phyloP scores from a whole-genome alignment of 1,140 invertebrate genomes.

The Zophobas morio region DNA sequence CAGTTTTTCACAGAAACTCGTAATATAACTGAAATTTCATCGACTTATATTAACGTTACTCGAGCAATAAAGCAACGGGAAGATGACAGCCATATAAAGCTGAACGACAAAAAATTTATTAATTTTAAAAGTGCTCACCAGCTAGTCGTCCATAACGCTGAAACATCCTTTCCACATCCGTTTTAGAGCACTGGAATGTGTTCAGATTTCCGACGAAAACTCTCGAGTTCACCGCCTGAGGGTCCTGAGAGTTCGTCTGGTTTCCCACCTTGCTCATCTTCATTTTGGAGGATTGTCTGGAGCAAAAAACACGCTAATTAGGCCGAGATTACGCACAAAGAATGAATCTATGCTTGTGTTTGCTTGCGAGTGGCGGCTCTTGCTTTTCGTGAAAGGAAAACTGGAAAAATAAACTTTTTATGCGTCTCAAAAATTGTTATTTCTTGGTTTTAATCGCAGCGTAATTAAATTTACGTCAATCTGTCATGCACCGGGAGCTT shows the following conservation, averaged over 20 bases:
- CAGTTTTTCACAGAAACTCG: not conserved
- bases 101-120: conserved; percentile 20
- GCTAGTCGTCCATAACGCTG: conserved; percentile 87
- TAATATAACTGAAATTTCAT: conserved; percentile 22
- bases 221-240: conserved; percentile 88
- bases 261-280: conserved; percentile 90
- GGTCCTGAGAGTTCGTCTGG: conserved; percentile 90
- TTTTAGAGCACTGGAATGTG: conserved; percentile 91
- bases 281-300: conserved; percentile 69
- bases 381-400: too few relatives aligned
- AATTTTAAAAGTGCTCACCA: conserved; percentile 70
- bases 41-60: not conserved
- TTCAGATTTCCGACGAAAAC: conserved; percentile 93
- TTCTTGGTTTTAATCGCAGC: too few relatives aligned
- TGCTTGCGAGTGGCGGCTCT: too few relatives aligned
- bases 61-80: conserved; percentile 2
- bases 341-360: too few relatives aligned
- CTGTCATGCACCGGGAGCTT: too few relatives aligned
- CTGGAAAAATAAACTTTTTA: too few relatives aligned
- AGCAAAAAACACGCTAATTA: conserved; percentile 56
- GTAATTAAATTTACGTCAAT: too few relatives aligned
- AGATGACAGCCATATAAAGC: conserved; percentile 15
- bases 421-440: too few relatives aligned
- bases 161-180: conserved; percentile 90
- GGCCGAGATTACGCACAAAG: not conserved